Conservation (phyloP, 2,888 invertebrate species). For the Pterostichus niger region DNA sequence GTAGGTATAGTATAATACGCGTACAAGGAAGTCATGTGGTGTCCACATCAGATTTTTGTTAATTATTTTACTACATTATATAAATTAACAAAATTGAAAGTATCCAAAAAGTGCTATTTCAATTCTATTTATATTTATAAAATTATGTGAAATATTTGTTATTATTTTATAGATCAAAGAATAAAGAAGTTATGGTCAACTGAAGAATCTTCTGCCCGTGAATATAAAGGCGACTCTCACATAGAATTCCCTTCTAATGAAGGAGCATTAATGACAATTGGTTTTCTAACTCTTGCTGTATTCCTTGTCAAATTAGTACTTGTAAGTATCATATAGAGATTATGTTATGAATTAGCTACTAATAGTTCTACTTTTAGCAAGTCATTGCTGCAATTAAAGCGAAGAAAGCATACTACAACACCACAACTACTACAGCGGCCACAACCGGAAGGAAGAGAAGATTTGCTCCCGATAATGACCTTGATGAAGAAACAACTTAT, state of each 20-base stretch:
- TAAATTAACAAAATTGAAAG: too few relatives aligned
- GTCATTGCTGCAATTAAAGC: constrained; percentile 83
- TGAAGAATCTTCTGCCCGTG: constrained; percentile 70
- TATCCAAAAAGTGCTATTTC: too few relatives aligned
- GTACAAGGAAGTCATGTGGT: too few relatives aligned
- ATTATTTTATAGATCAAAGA: constrained; percentile 70
- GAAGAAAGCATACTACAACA: constrained; percentile 79
- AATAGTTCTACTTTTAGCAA: constrained; percentile 78
- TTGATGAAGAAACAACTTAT: constrained; percentile 55
- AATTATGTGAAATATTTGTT: constrained; percentile 9
- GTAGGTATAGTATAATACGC: too few relatives aligned
- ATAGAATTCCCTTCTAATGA: constrained; percentile 90
- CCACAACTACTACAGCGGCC: constrained; percentile 76
- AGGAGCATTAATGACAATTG: constrained; percentile 89
- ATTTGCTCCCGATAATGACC: constrained; percentile 68
- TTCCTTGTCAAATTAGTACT: constrained; percentile 90
- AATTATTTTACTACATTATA: too few relatives aligned
- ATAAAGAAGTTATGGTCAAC: constrained; percentile 70
- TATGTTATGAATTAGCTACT: background rate
- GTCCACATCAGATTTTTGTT: too few relatives aligned
- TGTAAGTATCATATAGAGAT: constrained; percentile 78
- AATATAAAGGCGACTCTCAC: constrained; percentile 76
- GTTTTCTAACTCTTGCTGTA: constrained; percentile 91
- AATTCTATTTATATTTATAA: background rate
- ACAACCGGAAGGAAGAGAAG: constrained; percentile 73